Conservation (phyloP, 2,888 invertebrate genomes). For the Pandemis heparana region DNA sequence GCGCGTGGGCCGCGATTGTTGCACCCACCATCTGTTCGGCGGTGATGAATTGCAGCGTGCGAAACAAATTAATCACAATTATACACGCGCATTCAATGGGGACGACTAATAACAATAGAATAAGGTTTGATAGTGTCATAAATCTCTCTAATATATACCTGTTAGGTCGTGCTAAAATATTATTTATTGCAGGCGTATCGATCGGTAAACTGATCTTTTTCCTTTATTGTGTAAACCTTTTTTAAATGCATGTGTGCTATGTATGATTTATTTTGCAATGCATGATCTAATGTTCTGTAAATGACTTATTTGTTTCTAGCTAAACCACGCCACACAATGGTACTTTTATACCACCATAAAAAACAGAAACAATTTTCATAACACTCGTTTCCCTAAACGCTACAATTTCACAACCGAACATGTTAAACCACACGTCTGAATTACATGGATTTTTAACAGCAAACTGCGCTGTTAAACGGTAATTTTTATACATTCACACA, state of each 20-base stretch:
- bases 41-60: constrained; percentile 72
- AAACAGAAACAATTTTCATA: constrained; percentile 7
- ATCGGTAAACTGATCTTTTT: not conserved
- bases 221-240: no score
- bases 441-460: constrained; percentile 20
- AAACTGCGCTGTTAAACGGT: constrained; percentile 26
- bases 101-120: constrained; percentile 50
- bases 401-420: constrained; percentile 14
- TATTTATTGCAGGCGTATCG: not conserved
- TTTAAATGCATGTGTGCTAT: no score
- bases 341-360: not conserved
- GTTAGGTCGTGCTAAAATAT: not conserved
- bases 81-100: constrained; percentile 61
- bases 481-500: constrained; percentile 41
- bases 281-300: no score
- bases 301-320: not conserved
- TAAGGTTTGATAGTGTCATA: constrained; percentile 32
- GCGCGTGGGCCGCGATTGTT: constrained; percentile 72
- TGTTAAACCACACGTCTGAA: constrained; percentile 1
- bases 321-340: constrained; percentile 7
- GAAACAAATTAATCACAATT: constrained; percentile 74
- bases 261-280: no score
- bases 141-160: constrained; percentile 12
- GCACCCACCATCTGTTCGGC: constrained; percentile 71
- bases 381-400: constrained; percentile 5